Evolutionary conservation across 1,140 invertebrate genomes (phyloP).

Genomic region (Philopotamus ludificatus): DNA sequence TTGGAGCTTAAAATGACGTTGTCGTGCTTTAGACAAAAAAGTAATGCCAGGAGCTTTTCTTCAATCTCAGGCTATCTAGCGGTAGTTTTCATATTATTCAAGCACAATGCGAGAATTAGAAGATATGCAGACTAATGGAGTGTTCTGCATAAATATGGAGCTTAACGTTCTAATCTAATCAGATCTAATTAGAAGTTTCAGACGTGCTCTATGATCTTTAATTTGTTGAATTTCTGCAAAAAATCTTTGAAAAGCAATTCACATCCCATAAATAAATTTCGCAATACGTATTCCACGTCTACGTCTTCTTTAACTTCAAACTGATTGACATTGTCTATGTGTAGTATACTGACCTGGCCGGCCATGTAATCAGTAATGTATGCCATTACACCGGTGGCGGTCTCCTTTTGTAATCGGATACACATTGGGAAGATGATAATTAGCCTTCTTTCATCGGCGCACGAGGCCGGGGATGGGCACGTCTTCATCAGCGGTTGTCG

Average conservation of each 20-base stretch:
- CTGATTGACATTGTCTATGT: no score
- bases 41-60: no score
- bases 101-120: no score
- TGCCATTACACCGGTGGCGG: neutral
- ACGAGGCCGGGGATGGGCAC: neutral
- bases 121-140: no score
- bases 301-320: neutral
- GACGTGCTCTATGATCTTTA: neutral
- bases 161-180: neutral
- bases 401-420: slow-evolving; percentile 11
- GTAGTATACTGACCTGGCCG: neutral
- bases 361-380: neutral
- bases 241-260: neutral
- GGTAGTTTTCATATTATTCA: no score
- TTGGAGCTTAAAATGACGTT: no score
- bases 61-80: no score
- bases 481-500: neutral
- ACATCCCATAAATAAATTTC: neutral
- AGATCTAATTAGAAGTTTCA: neutral
- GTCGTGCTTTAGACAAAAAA: no score
- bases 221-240: neutral
- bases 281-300: neutral
- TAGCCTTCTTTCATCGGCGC: slow-evolving; percentile 5
- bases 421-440: slow-evolving; percentile 8
- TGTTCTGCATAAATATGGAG: neutral